Evolutionary conservation across 2,888 invertebrate genomes (phyloP), one percentile per base, ranked within the genome.

Genomic region (Oscheius myriophilus): DNA sequence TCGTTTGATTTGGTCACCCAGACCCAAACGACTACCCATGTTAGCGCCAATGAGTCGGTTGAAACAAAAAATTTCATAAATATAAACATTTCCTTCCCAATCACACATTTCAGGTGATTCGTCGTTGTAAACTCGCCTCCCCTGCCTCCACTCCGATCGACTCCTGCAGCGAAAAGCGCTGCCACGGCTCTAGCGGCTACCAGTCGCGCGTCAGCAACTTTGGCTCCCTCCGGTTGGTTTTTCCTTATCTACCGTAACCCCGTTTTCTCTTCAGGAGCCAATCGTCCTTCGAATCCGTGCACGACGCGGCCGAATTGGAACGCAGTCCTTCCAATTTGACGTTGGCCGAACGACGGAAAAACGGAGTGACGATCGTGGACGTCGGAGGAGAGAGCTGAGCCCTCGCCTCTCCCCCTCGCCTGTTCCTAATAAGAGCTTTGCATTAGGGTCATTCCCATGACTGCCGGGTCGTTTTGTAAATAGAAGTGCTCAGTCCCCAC

Each of bases 111-210:
- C 46, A 61, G 61, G 61, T 63, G 23, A 63, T 63, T 11, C 49
- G 52, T 33, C 23, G 63, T 33, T 63, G 63, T 52, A 63, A 63
- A 63, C 23, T 63, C 41, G 52, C 63, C 3, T 42, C 52, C 58
- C 49, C 65, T 45, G 49, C 46, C 16, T n/a, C 26, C 9, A 26
- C 26, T 25, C 33, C 52, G 39, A 55, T 57, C 18, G 66, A 64
- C 42, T 52, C 58, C 41, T 63, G 59, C 16, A 69, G 69, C 26
- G 71, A 71, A 18, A 71, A 72, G 26, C 72, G 66, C 9, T 67
- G 67, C 18, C 46, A 46, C 18, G 70, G 61, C 7, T 80, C 80
- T 6, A 78, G 78, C 33, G 81, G 81, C 33, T 79, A 80, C 68
- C 75, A 81, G 52, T 78, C 78, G 25, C 54, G 76, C 46, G 70